Evolutionary conservation across 2,888 invertebrate genomes (phyloP), one percentile per base, ranked within the genome.

Genomic region (Dinocampus coccinellae): DNA sequence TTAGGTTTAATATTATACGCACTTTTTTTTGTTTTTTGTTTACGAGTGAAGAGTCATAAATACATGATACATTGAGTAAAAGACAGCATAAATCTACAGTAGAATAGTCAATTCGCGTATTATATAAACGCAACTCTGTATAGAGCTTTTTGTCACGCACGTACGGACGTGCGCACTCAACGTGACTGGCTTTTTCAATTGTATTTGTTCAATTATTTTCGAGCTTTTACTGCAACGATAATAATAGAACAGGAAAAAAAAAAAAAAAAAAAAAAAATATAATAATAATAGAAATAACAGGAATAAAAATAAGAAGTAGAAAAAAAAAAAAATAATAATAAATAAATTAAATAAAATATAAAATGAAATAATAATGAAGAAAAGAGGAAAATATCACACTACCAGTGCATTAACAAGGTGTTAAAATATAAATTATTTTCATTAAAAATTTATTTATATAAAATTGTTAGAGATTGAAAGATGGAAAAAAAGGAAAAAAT

Each of bases 91-190:
- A 75, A 71, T 42, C 71, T 62, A 13, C 26, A 42, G 2, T 47
- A 47, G 11, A 13, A n/a, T 16, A 26, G 20, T 66, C 26, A 36
- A 69, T 67, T 65, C 39, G 70, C 63, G 26, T 69, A 34, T 53
- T 34, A 34, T n/a, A 16, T 16, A 16, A 47, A 7, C 16, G 47
- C 20, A 16, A 47, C 3, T 47, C 7, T 47, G 63, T 29, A 55
- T 61, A 57, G 60, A 73, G 71, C 55, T 64, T 60, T 66, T 53
- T 16, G 63, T 69, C 74, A 72, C 69, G 71, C 69, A 57, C 62
- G 29, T 63, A 22, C 39, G 39, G 13, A 39, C 39, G 10, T 34
- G 29, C 16, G 16, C 22, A 10, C 10, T 33, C 11, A 36, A 36
- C 36, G 61, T 61, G 36, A 61, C 22, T 16, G 13, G 22, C 36